These are phyloP conservation scores for Hydrochoerus hydrochaeris DNA, from an alignment of 2,113 vertebrate species.

Conservation along the genomic window DNA sequence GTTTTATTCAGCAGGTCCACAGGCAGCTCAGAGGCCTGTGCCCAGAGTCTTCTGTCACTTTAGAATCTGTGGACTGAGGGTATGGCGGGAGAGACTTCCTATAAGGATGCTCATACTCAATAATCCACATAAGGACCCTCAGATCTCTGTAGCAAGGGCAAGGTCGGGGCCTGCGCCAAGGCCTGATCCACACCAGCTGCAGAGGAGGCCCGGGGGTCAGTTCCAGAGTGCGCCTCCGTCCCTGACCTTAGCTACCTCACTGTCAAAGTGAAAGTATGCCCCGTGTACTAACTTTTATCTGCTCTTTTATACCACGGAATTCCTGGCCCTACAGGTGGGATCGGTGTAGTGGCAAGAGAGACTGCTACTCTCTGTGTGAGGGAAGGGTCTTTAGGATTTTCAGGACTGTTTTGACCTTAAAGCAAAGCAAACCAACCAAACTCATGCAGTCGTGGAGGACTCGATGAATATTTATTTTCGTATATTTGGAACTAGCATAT, in stretches of 20 bases:
- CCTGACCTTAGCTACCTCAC: background rate
- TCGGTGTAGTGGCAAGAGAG: background rate
- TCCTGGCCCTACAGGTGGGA: background rate
- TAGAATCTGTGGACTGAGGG: background rate
- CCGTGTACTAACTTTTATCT: background rate
- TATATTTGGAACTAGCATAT: background rate
- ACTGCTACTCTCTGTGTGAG: background rate
- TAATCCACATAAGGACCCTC: background rate
- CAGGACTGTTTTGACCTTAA: slow-evolving; percentile 3
- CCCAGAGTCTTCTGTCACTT: background rate
- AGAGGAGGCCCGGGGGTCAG: background rate
- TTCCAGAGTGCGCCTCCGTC: background rate
- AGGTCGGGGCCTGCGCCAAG: background rate
- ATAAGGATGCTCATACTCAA: background rate
- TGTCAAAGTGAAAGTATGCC: background rate
- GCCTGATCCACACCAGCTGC: rapidly evolving
- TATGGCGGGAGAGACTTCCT: background rate
- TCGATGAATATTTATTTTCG: background rate
- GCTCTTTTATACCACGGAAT: background rate
- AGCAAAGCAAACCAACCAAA: background rate
- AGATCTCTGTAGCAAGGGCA: background rate
- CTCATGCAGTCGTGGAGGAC: background rate
- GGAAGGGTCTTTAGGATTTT: background rate
- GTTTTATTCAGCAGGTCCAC: background rate
- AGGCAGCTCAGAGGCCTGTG: background rate